Evolutionary conservation across 2,113 vertebrate species (phyloP), one percentile per base, ranked within the genome.

Genomic region (Sterrhoptilus dennistouni): DNA sequence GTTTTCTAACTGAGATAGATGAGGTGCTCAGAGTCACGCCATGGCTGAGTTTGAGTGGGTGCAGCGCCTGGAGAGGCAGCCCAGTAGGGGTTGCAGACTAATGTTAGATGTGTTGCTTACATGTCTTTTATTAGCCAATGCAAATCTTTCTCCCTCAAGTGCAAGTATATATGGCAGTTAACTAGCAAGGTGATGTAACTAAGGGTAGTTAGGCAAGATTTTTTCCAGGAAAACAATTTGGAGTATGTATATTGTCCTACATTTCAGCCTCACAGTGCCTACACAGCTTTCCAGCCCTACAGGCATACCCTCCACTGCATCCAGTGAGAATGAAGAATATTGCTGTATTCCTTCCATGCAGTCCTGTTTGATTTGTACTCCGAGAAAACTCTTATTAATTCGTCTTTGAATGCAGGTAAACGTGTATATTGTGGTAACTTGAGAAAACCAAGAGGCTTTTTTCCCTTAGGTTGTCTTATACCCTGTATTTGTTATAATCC

Each of bases 361-460:
- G 83, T 76, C 75, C 89, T 90, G 83, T 96, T 96, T 91, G 83
- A 83, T 87, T 81, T 95, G 72, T 87, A 69, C 89, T 92, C 36
- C 0, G 0, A 86, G 76, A 78, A 95, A 65, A 89, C 33, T 75
- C 74, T 70, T 90, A 66, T 79, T 95, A 93, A 86, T 59, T 93
- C 19, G 0, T 69, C 93, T 83, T 86, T 93, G 83, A 93, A 84
- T 84, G 70, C 72, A 95, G 83, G 64, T 89, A 70, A 95, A 92
- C 12, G 1, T 24, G 36, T 72, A 35, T 36, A 54, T 83, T 91
- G 54, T 57, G 45, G 40, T 72, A 75, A 71, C 50, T 72, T 76
- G 14, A 90, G 53, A 80, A 83, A 92, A 80, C 27, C 29, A 42
- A 82, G 57, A 79, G 79, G 14, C n/a, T 77, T 1, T 42, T 93